These are phyloP conservation scores for Artemia franciscana DNA, from an alignment of 1,140 invertebrate species.

Conservation along the genomic window DNA sequence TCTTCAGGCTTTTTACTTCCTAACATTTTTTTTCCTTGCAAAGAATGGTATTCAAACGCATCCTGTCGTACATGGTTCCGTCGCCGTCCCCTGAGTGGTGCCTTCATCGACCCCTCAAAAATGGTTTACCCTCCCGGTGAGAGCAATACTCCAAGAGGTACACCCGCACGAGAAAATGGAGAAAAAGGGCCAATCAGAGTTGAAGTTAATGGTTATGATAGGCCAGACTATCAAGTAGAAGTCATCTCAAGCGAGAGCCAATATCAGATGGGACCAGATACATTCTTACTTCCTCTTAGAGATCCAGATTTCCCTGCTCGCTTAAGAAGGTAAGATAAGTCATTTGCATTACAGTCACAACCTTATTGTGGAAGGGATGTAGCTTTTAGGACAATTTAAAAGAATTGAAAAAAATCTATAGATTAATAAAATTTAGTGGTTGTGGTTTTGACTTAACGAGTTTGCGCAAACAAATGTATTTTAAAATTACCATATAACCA, in stretches of 20 bases:
- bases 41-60: constrained; percentile 68
- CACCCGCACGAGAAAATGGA: constrained; percentile 1
- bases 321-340: constrained; percentile 72
- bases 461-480: too few species aligned
- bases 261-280: constrained; percentile 86
- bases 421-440: too few species aligned
- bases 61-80: constrained; percentile 64
- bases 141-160: constrained; percentile 23
- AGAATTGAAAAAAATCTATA: too few species aligned
- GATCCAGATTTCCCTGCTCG: constrained; percentile 78
- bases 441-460: too few species aligned
- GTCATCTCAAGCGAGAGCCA: constrained; percentile 31
- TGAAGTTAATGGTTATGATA: constrained; percentile 1
- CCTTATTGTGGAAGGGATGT: too few species aligned
- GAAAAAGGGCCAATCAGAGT: neutral
- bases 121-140: constrained; percentile 80
- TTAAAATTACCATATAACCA: too few species aligned
- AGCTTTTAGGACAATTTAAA: too few species aligned
- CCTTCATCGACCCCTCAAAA: constrained; percentile 66
- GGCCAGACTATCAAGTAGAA: neutral
- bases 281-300: constrained; percentile 69
- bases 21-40: constrained; percentile 19
- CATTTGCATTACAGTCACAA: constrained; percentile 6
- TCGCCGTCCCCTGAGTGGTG: constrained; percentile 46
- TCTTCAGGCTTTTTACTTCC: too few species aligned